These are phyloP conservation scores for Aphaenogaster rudis DNA, from an alignment of 1,140 invertebrate species.

Conservation along the genomic window DNA sequence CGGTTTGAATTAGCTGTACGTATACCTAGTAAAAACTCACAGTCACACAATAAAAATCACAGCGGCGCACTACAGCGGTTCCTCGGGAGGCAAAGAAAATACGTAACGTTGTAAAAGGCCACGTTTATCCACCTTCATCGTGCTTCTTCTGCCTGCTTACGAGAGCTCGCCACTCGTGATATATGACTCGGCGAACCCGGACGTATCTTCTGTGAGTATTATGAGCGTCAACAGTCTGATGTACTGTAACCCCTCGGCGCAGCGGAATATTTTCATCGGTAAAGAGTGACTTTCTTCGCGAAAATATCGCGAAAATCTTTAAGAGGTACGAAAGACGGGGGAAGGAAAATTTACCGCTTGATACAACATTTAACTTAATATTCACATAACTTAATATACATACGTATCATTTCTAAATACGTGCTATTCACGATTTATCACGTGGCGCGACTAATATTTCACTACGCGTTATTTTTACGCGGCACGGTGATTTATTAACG, in stretches of 20 bases:
- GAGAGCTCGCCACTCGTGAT: slow-evolving; percentile 72
- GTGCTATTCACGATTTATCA: not conserved
- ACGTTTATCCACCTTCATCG: slow-evolving; percentile 67
- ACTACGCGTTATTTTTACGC: not conserved
- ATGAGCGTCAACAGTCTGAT: slow-evolving; percentile 62
- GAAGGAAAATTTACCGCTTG: not conserved
- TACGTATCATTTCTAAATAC: not conserved
- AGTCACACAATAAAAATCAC: not conserved
- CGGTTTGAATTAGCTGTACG: not conserved
- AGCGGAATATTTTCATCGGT: not conserved
- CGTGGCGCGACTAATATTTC: slow-evolving; percentile 1
- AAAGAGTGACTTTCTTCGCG: slow-evolving; percentile 18
- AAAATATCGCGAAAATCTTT: not conserved
- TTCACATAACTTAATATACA: not conserved
- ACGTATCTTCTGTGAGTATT: slow-evolving; percentile 73
- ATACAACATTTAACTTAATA: slow-evolving; percentile 3
- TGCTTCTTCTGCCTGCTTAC: slow-evolving; percentile 65
- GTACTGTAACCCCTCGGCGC: slow-evolving; percentile 42
- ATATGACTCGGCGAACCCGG: slow-evolving; percentile 78
- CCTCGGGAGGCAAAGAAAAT: slow-evolving; percentile 45
- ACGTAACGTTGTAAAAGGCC: slow-evolving; percentile 70
- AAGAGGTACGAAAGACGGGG: not conserved
- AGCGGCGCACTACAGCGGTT: slow-evolving; percentile 17
- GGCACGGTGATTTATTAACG: slow-evolving; percentile 16
- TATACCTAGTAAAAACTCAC: not conserved